phyloP scores from a whole-genome alignment of 2,113 vertebrate species.

The Brienomyrus brachyistius region DNA sequence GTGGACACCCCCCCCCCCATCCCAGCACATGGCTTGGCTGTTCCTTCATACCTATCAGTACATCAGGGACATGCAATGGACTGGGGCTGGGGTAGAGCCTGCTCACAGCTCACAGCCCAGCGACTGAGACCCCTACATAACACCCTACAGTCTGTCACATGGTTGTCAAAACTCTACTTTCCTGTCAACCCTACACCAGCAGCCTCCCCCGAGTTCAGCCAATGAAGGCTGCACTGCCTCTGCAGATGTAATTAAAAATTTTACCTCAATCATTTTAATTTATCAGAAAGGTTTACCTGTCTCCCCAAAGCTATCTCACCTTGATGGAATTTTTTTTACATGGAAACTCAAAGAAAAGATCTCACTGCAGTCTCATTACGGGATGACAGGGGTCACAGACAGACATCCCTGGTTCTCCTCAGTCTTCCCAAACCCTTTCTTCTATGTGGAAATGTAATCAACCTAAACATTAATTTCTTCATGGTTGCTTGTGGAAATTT shows the following conservation, averaged over 20 bases:
- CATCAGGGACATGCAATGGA: not conserved
- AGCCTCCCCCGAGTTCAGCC: not conserved
- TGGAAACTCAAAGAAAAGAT: not conserved
- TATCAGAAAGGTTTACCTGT: not conserved
- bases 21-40: not conserved
- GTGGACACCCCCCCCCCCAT: not conserved
- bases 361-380: not conserved
- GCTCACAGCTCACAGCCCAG: not conserved
- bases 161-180: not conserved
- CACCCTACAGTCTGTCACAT: not conserved
- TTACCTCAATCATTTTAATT: not conserved
- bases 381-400: not conserved
- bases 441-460: not conserved
- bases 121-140: not conserved
- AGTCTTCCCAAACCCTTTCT: not conserved
- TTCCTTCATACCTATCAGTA: not conserved
- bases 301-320: not conserved
- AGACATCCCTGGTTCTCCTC: not conserved
- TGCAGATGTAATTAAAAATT: not conserved
- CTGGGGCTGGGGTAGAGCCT: not conserved
- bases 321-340: not conserved
- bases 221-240: not conserved
- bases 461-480: not conserved
- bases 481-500: not conserved
- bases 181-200: not conserved